Base-by-base conservation (phyloP, 1,140 invertebrate species). In the Heliconius hewitsoni region DNA sequence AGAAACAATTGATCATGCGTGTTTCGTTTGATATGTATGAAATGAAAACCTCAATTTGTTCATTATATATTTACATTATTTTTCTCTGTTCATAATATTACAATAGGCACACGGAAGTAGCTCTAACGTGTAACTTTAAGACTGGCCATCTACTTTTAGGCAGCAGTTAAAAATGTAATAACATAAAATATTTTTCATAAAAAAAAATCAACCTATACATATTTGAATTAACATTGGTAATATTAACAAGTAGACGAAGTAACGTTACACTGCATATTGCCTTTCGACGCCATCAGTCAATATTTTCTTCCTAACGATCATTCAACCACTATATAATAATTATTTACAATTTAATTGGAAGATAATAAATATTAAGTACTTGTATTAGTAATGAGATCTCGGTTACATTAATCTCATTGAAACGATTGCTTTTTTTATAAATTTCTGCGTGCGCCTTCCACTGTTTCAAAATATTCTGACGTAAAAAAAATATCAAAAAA, bases 21-120 rank as follows among this genome's bases (percentile, higher is more conserved):
- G 89, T 91, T 88, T 90, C 78, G 82, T 84, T 86, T 93, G 91
- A 94, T 93, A 93, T 94, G 91, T 93, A 91, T 93, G 89, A 93
- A 93, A 93, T 89, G 88, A 91, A 93, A 94, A 94, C 90, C 90
- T 90, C 90, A 77, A 80, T 74, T 83, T 85, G 79, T 66, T 66
- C 23, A 30, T 77, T 86, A 87, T 78, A 73, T 91, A 91, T 90
- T 88, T 91, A 91, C 89, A 93, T 83, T 81, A 77, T 83, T 82
- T 84, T 87, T 83, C 81, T 84, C 79, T 78, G 74, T 73, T 76
- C 73, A 30, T 4, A 30, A 57, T 77, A 82, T 71, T 84, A 84
- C 27, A 80, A 70, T 89, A 93, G 92, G 91, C 91, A 93, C 92
- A 91, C 92, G 86, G 86, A 89, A 88, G 81, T 89, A 85, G 86